Conservation (phyloP, 2,113 vertebrate genomes). For the Brachyhypopomus gauderio region DNA sequence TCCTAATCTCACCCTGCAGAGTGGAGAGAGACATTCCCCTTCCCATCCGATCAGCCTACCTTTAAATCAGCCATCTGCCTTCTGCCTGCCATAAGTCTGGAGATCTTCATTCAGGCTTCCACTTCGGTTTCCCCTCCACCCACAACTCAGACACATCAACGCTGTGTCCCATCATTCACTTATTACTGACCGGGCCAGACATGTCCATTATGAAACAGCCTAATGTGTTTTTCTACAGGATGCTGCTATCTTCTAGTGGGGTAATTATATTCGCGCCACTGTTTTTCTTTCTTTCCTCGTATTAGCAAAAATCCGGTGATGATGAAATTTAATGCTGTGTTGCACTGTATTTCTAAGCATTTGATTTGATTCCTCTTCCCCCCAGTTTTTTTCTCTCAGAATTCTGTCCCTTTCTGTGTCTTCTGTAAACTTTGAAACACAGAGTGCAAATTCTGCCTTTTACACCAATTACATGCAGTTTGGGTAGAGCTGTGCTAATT, state of each 20-base stretch:
- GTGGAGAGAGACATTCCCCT: background rate
- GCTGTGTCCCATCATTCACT: background rate
- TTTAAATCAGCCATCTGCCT: constrained; percentile 29
- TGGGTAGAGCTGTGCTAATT: constrained; percentile 44
- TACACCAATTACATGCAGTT: constrained; percentile 46
- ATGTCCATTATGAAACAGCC: background rate
- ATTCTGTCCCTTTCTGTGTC: background rate
- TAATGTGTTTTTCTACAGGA: background rate
- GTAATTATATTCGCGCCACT: too few species aligned
- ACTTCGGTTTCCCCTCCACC: constrained; percentile 6
- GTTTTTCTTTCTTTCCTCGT: background rate
- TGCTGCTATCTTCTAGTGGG: background rate
- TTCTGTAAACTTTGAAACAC: constrained; percentile 33
- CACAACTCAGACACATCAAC: background rate
- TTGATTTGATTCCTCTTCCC: constrained; percentile 26
- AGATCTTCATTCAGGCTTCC: constrained; percentile 18
- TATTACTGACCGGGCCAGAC: background rate
- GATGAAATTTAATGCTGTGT: constrained; percentile 3
- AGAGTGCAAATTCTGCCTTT: constrained; percentile 20
- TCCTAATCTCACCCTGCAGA: constrained; percentile 4
- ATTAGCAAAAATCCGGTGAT: constrained; percentile 9
- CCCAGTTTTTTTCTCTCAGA: background rate
- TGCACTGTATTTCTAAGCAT: background rate
- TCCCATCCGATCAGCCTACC: constrained; percentile 19
- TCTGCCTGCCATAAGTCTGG: constrained; percentile 22